Percentiles rank a stretch among this genome's conserved stretches.
These are phyloP conservation scores for Phyllostomus discolor DNA, from an alignment of 2,113 vertebrate species.

Conservation along the genomic window DNA sequence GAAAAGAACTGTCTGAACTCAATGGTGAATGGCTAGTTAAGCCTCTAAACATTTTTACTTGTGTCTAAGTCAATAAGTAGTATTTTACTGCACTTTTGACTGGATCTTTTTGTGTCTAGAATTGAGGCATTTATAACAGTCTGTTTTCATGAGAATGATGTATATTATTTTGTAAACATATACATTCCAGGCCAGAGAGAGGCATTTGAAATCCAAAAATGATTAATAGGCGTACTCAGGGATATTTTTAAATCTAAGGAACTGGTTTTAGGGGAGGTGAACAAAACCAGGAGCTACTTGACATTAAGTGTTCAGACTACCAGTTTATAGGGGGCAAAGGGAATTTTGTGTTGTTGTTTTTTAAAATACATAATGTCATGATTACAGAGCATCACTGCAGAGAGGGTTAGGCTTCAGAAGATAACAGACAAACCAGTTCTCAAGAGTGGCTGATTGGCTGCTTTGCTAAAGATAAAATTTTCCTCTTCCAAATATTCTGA, in stretches of 20 bases:
- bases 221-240: background rate
- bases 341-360: constrained; percentile 59
- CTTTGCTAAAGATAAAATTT: constrained; percentile 89
- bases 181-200: constrained; percentile 42
- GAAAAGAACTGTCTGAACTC: constrained; percentile 49
- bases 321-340: constrained; percentile 70
- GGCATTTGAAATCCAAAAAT: constrained; percentile 18
- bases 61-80: constrained; percentile 58
- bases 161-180: constrained; percentile 52
- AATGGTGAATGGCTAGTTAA: constrained; percentile 59
- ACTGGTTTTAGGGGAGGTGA: constrained; percentile 9
- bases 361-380: constrained; percentile 16
- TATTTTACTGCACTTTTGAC: constrained; percentile 66
- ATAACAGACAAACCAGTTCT: constrained; percentile 83
- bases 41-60: constrained; percentile 33
- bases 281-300: constrained; percentile 68
- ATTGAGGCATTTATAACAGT: constrained; percentile 54
- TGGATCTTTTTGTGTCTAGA: constrained; percentile 72
- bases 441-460: constrained; percentile 84
- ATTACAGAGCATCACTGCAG: constrained; percentile 45
- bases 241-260: background rate
- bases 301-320: constrained; percentile 74
- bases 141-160: constrained; percentile 46
- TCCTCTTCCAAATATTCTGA: constrained; percentile 87
- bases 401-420: constrained; percentile 72